phyloP scores from a whole-genome alignment of 1,140 invertebrate species.

The Drosophila elegans region DNA sequence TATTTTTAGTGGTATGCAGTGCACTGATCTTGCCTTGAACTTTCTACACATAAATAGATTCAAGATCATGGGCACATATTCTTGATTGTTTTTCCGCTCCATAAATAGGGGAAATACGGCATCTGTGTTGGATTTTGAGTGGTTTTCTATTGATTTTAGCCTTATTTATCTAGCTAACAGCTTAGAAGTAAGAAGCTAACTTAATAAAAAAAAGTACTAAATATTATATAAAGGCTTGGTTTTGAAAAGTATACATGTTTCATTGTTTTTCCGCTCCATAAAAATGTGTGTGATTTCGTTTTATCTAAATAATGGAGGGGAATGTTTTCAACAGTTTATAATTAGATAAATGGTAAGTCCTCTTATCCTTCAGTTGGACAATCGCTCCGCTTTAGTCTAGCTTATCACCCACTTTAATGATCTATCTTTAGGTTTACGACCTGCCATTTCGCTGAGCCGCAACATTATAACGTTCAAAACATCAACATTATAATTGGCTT shows the following conservation, averaged over 20 bases:
- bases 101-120: background rate
- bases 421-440: conserved; percentile 52
- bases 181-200: too few species aligned
- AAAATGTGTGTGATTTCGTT: too few species aligned
- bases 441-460: conserved; percentile 13
- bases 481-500: conserved; percentile 36
- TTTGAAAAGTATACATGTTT: too few species aligned
- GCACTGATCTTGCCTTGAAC: conserved; percentile 7
- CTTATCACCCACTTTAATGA: conserved; percentile 33
- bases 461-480: conserved; percentile 50
- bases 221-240: too few species aligned
- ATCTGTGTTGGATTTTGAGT: background rate
- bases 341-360: background rate
- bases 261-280: too few species aligned
- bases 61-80: background rate
- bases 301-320: too few species aligned
- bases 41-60: conserved; percentile 4
- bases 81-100: background rate
- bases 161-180: too few species aligned
- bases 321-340: too few species aligned
- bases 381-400: background rate
- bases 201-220: too few species aligned
- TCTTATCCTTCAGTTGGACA: background rate
- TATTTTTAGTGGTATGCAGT: conserved; percentile 1
- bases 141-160: background rate